Evolutionary conservation across 2,113 vertebrate species (phyloP).

Genomic region (Dryoscopus gambensis): DNA sequence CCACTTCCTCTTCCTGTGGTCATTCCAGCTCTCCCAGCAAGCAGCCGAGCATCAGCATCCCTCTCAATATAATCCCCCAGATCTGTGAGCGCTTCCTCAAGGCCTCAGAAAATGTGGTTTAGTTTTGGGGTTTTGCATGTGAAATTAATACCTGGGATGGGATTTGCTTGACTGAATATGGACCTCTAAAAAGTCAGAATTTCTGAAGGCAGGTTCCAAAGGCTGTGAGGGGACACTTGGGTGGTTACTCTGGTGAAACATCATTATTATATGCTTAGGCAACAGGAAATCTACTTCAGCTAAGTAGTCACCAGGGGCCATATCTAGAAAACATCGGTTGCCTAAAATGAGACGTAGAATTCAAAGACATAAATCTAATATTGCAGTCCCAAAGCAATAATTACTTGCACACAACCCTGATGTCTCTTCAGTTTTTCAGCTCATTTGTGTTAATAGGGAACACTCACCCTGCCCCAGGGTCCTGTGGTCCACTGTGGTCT

Average conservation of each 20-base stretch:
- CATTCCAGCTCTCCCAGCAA: neutral
- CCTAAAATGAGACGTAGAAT: neutral
- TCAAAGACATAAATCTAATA: neutral
- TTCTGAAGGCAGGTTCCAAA: neutral
- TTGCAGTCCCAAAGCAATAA: neutral
- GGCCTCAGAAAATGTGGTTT: neutral
- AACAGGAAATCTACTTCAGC: neutral
- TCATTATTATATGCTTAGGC: neutral
- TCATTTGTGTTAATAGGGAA: neutral
- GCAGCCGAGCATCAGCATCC: rapidly evolving
- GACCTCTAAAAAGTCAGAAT: neutral
- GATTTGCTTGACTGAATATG: neutral
- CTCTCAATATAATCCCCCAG: neutral
- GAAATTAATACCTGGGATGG: neutral
- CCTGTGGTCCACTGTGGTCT: neutral
- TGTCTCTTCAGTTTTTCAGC: neutral
- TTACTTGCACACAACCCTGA: neutral
- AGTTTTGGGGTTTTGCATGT: rapidly evolving
- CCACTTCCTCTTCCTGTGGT: neutral
- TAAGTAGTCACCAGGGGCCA: neutral
- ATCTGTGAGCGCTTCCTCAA: neutral
- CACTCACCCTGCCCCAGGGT: neutral
- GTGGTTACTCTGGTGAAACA: neutral
- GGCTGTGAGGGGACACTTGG: neutral
- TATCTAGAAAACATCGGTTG: neutral